phyloP scores from a whole-genome alignment of 1,140 invertebrate species.

The Ditylenchus dipsaci region DNA sequence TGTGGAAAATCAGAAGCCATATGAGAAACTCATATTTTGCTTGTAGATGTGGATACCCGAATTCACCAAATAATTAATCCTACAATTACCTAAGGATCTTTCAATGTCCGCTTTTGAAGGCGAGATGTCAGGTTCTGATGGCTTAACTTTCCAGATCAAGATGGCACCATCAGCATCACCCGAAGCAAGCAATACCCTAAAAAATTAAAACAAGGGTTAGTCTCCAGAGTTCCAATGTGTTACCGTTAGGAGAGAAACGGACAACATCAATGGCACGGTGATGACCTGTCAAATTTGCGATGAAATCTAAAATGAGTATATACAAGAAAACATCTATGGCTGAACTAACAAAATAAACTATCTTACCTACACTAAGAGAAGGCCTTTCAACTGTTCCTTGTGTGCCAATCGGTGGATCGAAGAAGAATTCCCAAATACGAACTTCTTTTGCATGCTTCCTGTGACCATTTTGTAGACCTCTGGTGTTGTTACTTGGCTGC shows the following conservation, averaged over 20 bases:
- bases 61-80: no score
- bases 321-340: no score
- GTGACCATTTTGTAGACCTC: slow-evolving; percentile 43
- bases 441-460: slow-evolving; percentile 42
- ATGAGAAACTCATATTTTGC: no score
- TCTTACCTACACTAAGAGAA: slow-evolving; percentile 5
- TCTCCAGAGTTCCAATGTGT: slow-evolving; percentile 1
- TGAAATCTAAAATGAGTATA: slow-evolving; percentile 11
- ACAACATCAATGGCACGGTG: slow-evolving; percentile 29
- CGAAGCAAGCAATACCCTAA: slow-evolving; percentile 42
- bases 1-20: no score
- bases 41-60: no score
- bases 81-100: neutral
- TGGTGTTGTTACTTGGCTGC: neutral
- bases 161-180: slow-evolving; percentile 34
- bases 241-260: slow-evolving; percentile 43
- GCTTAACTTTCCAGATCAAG: slow-evolving; percentile 34
- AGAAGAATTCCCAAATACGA: slow-evolving; percentile 44
- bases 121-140: slow-evolving; percentile 4
- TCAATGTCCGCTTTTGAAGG: neutral
- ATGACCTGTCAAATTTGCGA: slow-evolving; percentile 40
- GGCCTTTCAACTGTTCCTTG: slow-evolving; percentile 5
- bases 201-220: slow-evolving; percentile 19
- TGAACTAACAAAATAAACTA: slow-evolving; percentile 10
- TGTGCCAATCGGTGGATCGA: slow-evolving; percentile 26